Percentiles rank a stretch among this genome's conserved stretches.
Conservation (phyloP, 30 jellyfish, hydroid and myxozoan genomes). For the Rhopilema esculentum region DNA sequence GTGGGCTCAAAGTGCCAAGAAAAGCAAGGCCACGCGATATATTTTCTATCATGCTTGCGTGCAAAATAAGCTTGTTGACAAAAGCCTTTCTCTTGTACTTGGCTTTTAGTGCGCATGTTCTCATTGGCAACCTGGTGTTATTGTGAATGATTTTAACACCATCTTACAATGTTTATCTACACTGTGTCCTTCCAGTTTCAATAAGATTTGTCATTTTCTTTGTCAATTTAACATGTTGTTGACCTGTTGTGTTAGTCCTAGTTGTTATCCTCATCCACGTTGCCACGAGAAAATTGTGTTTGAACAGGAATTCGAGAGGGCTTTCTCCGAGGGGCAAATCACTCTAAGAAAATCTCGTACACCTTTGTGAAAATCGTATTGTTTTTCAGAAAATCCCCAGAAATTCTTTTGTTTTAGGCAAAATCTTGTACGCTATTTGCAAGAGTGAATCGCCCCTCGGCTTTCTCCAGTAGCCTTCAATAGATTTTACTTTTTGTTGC, state of each 20-base stretch:
- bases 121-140: too few species aligned
- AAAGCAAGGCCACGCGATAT: not conserved
- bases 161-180: not conserved
- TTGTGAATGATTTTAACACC: not conserved
- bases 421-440: too few species aligned
- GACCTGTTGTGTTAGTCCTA: not conserved
- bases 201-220: not conserved
- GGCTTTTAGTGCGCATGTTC: not conserved
- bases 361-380: too few species aligned
- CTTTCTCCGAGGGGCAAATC: not conserved
- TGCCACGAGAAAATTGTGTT: not conserved
- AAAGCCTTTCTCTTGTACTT: not conserved
- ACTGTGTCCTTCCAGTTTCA: not conserved
- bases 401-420: too few species aligned
- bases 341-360: not conserved
- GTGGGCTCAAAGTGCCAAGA: not conserved
- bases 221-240: not conserved
- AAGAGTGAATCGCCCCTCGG: too few species aligned
- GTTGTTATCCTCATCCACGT: not conserved
- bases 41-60: not conserved
- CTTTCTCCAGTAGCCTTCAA: too few species aligned
- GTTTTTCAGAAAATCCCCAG: too few species aligned
- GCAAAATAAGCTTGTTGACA: not conserved
- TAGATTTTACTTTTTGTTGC: too few species aligned
- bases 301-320: not conserved